These are phyloP conservation scores for Andrena bucephala DNA, from an alignment of 2,888 invertebrate species.

Conservation along the genomic window DNA sequence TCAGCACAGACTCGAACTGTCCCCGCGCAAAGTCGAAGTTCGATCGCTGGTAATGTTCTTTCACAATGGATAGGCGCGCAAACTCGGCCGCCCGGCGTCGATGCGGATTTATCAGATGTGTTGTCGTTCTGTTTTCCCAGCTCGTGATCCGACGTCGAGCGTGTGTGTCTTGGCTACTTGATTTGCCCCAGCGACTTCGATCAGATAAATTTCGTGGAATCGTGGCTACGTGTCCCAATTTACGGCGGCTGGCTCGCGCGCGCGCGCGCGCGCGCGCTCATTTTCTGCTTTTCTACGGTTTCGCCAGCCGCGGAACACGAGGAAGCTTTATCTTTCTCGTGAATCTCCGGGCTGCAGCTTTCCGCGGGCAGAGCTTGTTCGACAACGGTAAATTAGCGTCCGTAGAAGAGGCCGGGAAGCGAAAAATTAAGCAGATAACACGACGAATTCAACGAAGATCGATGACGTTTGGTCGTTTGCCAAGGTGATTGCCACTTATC, in stretches of 20 bases:
- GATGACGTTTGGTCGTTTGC: not conserved
- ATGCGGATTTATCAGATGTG: conserved; percentile 61
- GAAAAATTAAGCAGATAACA: not conserved
- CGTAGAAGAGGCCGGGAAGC: not conserved
- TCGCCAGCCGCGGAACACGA: conserved; percentile 13
- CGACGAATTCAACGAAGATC: not conserved
- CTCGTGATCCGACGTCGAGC: conserved; percentile 50
- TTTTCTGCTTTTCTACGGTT: conserved; percentile 59
- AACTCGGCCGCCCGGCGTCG: conserved; percentile 42
- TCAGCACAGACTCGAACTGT: not conserved
- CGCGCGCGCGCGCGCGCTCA: conserved; percentile 24
- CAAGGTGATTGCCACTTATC: not conserved
- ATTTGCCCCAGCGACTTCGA: conserved; percentile 61
- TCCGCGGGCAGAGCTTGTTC: conserved; percentile 12
- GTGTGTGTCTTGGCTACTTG: conserved; percentile 45
- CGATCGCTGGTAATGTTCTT: conserved; percentile 45
- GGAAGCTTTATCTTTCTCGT: conserved; percentile 39
- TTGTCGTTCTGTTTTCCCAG: conserved; percentile 63
- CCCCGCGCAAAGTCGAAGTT: not conserved
- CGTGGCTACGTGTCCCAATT: conserved; percentile 63
- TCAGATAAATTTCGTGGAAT: conserved; percentile 69
- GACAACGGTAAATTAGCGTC: conserved; percentile 40
- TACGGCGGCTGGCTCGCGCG: conserved; percentile 19
- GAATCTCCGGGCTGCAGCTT: conserved; percentile 36
- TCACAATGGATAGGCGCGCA: conserved; percentile 53